Conservation (phyloP, 2,797 vertebrate species). For the Melanotaenia maccullochi region DNA sequence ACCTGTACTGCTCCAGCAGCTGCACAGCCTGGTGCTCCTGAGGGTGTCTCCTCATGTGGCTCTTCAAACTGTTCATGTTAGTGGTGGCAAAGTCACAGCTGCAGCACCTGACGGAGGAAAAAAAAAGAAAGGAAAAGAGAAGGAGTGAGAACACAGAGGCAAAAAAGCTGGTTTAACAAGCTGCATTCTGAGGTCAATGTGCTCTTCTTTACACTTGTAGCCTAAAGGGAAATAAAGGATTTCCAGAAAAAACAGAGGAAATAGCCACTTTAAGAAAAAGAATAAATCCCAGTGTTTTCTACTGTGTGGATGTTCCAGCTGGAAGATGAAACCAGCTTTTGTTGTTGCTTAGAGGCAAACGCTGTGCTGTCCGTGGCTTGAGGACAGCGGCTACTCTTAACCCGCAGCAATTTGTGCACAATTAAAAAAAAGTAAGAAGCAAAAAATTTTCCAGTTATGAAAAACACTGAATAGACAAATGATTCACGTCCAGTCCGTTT, state of each 20-base stretch:
- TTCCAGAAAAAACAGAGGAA: slow-evolving; percentile 42
- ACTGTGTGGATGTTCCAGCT: slow-evolving; percentile 28
- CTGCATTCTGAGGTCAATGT: slow-evolving; percentile 25
- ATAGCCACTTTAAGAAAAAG: slow-evolving; percentile 28
- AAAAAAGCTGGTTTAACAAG: slow-evolving; percentile 17
- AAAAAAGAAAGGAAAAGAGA: too few species aligned
- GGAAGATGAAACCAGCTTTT: slow-evolving; percentile 44
- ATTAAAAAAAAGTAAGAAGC: slow-evolving; percentile 5
- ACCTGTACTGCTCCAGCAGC: slow-evolving; percentile 91
- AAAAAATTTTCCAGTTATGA: not conserved
- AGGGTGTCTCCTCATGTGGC: slow-evolving; percentile 89
- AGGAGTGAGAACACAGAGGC: too few species aligned
- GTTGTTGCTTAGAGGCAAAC: slow-evolving; percentile 46
- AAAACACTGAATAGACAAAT: not conserved
- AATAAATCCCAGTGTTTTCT: slow-evolving; percentile 31
- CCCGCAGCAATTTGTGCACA: slow-evolving; percentile 2
- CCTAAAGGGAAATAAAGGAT: slow-evolving; percentile 43
- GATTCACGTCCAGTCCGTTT: not conserved
- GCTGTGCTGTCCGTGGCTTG: slow-evolving; percentile 9
- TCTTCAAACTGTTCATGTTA: slow-evolving; percentile 92
- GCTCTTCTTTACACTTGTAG: slow-evolving; percentile 28
- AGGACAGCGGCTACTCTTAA: slow-evolving; percentile 10
- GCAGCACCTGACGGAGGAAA: slow-evolving; percentile 77
- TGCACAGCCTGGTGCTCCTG: slow-evolving; percentile 90
- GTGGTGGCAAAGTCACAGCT: slow-evolving; percentile 91